These are phyloP conservation scores for Mustela nigripes DNA, from an alignment of 2,113 vertebrate genomes.

Conservation along the genomic window DNA sequence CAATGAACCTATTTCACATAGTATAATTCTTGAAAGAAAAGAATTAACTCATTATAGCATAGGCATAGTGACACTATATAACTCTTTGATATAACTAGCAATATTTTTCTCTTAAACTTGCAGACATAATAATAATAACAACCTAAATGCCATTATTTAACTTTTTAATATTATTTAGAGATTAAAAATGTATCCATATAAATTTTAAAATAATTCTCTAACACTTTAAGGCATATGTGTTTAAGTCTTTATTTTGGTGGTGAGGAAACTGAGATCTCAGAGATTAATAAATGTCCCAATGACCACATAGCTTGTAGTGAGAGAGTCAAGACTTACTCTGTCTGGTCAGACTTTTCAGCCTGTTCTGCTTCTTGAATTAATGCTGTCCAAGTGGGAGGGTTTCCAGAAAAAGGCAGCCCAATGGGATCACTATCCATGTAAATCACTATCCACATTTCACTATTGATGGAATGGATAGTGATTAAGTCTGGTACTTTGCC, in stretches of 20 bases:
- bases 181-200: not conserved
- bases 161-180: not conserved
- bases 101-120: not conserved
- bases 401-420: not conserved
- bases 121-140: not conserved
- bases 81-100: not conserved
- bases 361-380: not conserved
- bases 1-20: not conserved
- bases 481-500: not conserved
- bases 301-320: not conserved
- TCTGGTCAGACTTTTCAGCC: not conserved
- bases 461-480: not conserved
- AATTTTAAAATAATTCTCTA: conserved; percentile 8
- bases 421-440: not conserved
- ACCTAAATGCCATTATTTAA: not conserved
- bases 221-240: not conserved
- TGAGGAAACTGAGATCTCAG: not conserved
- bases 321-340: not conserved
- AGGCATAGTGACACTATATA: not conserved
- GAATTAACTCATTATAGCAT: not conserved
- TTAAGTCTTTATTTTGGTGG: not conserved
- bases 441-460: not conserved
- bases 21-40: conserved; percentile 3
- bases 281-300: not conserved
- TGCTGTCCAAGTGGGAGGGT: not conserved